Conservation (phyloP, 2,113 vertebrate species). For the Phalacrocorax carbo region DNA sequence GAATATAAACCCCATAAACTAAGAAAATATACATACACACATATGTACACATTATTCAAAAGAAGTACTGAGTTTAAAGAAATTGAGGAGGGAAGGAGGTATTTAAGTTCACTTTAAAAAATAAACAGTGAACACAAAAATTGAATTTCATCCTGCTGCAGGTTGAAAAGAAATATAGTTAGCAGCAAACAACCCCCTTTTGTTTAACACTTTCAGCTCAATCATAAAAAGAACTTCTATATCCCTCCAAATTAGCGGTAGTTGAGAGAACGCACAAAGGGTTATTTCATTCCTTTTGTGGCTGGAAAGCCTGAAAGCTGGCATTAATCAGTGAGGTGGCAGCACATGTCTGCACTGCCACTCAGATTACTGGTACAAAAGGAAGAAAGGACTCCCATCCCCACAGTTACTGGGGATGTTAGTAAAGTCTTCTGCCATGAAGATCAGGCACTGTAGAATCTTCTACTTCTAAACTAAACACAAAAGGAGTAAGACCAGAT, state of each 20-base stretch:
- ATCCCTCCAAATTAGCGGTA: not conserved
- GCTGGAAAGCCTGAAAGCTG: not conserved
- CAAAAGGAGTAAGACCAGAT: not conserved
- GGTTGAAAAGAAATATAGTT: constrained; percentile 31
- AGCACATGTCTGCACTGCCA: not conserved
- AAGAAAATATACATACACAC: constrained; percentile 46
- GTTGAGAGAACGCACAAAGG: not conserved
- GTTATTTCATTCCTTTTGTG: constrained; percentile 33
- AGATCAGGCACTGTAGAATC: not conserved
- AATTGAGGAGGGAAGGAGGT: constrained; percentile 43
- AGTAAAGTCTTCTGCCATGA: not conserved
- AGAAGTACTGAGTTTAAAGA: constrained; percentile 50
- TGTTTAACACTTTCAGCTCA: constrained; percentile 26
- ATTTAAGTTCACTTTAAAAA: constrained; percentile 55
- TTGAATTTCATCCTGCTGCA: constrained; percentile 46
- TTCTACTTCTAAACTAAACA: not conserved
- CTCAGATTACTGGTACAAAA: rapidly evolving
- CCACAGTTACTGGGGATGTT: rapidly evolving
- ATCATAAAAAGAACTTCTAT: not conserved
- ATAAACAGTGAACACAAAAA: constrained; percentile 42
- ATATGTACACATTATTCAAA: constrained; percentile 36
- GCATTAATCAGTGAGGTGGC: not conserved
- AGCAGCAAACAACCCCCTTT: constrained; percentile 38
- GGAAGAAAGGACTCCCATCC: not conserved
- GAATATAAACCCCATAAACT: constrained; percentile 39